Percentiles rank a stretch among this genome's conserved stretches.
These are phyloP conservation scores for Vulpes ferrilata DNA, from an alignment of 2,113 vertebrate genomes.

Conservation along the genomic window DNA sequence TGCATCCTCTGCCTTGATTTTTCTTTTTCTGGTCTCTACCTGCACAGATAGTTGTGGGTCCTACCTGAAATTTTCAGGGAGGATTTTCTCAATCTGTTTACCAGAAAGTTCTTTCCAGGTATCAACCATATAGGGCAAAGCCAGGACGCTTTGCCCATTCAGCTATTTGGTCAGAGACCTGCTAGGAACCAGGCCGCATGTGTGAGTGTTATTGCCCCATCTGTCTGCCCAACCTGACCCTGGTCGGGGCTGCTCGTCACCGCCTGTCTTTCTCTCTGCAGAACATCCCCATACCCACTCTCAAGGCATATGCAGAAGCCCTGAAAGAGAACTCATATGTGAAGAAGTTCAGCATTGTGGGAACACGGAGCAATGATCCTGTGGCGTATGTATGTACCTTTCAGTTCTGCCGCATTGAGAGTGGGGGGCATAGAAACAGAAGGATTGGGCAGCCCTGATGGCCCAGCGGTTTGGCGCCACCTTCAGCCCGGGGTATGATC, in stretches of 20 bases:
- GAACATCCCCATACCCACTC: constrained; percentile 96
- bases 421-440: not conserved
- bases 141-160: not conserved
- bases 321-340: constrained; percentile 94
- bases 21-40: not conserved
- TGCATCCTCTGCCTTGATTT: not conserved
- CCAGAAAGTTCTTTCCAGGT: not conserved
- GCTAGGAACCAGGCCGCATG: not conserved
- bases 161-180: not conserved
- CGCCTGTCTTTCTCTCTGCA: constrained; percentile 80
- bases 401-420: not conserved
- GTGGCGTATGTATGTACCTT: constrained; percentile 94
- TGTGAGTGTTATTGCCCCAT: not conserved
- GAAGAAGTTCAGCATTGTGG: constrained; percentile 97
- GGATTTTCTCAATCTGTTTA: not conserved
- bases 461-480: no score
- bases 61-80: not conserved
- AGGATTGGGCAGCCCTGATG: not conserved
- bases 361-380: constrained; percentile 97
- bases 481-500: no score
- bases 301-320: constrained; percentile 95
- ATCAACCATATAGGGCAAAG: not conserved
- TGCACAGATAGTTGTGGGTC: not conserved
- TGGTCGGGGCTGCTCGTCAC: not conserved
- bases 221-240: not conserved